Conservation (phyloP, 2,113 vertebrate genomes). For the Spilogale gracilis region DNA sequence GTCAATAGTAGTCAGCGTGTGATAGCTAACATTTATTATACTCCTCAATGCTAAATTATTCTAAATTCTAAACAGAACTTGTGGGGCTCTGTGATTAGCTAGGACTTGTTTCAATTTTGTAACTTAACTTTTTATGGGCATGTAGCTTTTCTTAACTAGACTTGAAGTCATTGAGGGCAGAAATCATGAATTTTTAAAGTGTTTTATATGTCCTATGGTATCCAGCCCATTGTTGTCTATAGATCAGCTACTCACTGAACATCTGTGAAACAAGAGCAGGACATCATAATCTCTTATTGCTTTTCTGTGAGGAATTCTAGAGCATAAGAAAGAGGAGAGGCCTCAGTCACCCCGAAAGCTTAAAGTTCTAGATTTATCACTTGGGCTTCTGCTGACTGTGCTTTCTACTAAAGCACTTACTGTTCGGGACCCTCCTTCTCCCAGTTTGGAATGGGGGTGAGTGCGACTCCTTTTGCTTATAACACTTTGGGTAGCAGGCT, state of each 20-base stretch:
- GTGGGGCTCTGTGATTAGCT: not conserved
- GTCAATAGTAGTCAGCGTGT: not conserved
- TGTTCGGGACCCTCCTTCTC: not conserved
- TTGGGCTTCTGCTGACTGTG: not conserved
- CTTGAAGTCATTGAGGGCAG: not conserved
- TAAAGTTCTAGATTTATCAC: conserved; percentile 3
- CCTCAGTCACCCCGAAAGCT: not conserved
- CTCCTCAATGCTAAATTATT: not conserved
- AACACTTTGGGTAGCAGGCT: conserved; percentile 11
- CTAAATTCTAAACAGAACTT: not conserved
- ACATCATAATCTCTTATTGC: not conserved
- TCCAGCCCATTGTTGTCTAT: not conserved
- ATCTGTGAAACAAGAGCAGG: not conserved
- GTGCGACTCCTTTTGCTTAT: not conserved
- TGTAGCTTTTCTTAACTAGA: not conserved
- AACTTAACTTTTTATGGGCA: not conserved
- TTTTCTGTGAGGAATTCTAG: not conserved
- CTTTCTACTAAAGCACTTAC: not conserved
- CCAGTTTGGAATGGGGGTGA: not conserved
- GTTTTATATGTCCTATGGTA: not conserved
- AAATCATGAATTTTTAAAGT: not conserved
- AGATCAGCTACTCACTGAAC: not conserved
- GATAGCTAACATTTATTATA: not conserved
- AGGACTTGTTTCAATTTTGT: not conserved
- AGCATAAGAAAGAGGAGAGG: not conserved